phyloP scores from a whole-genome alignment of 2,888 invertebrate species.

The Lathronympha strigana region DNA sequence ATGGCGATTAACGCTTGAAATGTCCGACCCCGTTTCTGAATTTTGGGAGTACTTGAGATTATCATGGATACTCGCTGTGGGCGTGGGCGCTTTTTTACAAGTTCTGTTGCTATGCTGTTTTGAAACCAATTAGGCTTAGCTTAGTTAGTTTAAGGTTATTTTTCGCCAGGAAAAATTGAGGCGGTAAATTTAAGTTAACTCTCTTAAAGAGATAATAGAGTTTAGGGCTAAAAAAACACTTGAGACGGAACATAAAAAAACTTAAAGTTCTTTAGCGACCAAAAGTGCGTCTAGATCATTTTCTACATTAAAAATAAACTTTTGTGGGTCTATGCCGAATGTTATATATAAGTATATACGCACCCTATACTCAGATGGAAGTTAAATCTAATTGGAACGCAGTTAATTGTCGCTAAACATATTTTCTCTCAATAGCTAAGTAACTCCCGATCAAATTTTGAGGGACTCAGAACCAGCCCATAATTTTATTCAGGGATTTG shows the following conservation, averaged over 20 bases:
- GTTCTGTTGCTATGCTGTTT: conserved; percentile 13
- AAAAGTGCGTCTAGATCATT: too few relatives aligned
- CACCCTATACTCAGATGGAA: too few relatives aligned
- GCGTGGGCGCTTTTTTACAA: background rate
- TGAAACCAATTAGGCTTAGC: conserved; percentile 3
- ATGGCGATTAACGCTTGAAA: conserved; percentile 40
- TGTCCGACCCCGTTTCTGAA: conserved; percentile 33
- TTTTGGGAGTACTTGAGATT: conserved; percentile 27
- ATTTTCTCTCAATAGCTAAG: too few relatives aligned
- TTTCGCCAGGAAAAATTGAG: background rate
- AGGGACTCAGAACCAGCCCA: too few relatives aligned
- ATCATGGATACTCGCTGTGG: conserved; percentile 7
- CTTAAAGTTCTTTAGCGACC: too few relatives aligned
- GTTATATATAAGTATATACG: too few relatives aligned
- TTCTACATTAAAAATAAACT: too few relatives aligned
- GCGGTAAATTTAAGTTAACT: background rate
- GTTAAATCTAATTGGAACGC: too few relatives aligned
- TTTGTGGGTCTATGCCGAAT: too few relatives aligned
- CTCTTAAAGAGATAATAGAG: background rate
- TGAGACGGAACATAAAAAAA: too few relatives aligned
- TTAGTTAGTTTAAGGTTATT: background rate
- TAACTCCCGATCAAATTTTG: too few relatives aligned
- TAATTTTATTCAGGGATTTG: background rate
- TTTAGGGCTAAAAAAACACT: background rate
- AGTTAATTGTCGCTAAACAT: too few relatives aligned